Evolutionary conservation across 2,888 invertebrate species (phyloP).

Genomic region (Hirtodrosophila alboralis): DNA sequence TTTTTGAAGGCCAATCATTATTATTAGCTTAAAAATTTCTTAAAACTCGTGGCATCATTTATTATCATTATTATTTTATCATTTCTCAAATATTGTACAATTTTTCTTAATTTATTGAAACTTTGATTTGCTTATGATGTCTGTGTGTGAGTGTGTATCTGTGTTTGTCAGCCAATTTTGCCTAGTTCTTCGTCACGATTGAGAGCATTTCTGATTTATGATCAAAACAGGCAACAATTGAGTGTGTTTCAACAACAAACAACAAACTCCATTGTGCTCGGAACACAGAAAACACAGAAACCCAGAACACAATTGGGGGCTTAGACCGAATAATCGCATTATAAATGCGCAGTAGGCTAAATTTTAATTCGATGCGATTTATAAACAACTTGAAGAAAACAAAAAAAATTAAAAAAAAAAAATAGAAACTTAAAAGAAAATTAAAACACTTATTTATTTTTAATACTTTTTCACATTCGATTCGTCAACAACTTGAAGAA

Average conservation of each 20-base stretch:
- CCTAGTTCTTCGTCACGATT: slow-evolving; percentile 65
- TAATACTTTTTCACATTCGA: no score
- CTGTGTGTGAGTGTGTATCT: slow-evolving; percentile 11
- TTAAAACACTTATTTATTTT: no score
- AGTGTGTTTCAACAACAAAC: slow-evolving; percentile 41
- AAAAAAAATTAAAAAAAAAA: slow-evolving; percentile 1
- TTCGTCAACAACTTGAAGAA: slow-evolving; percentile 11
- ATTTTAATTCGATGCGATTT: slow-evolving; percentile 14
- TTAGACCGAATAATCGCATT: slow-evolving; percentile 32
- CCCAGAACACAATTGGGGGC: slow-evolving; percentile 7
- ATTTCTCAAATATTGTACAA: slow-evolving; percentile 15
- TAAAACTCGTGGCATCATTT: not conserved
- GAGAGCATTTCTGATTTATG: slow-evolving; percentile 70
- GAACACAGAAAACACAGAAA: slow-evolving; percentile 1
- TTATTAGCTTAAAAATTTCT: no score
- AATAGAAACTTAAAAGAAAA: not conserved
- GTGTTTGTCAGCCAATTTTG: slow-evolving; percentile 21
- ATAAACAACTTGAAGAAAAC: slow-evolving; percentile 14
- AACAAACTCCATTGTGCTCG: slow-evolving; percentile 60
- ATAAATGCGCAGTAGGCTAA: slow-evolving; percentile 46
- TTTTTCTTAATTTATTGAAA: slow-evolving; percentile 9
- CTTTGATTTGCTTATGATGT: slow-evolving; percentile 11
- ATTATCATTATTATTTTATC: slow-evolving; percentile 14
- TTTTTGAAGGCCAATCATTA: no score
- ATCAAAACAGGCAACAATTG: slow-evolving; percentile 58